Percentiles rank a stretch among this genome's conserved stretches.
These are phyloP conservation scores for Carcina quercana DNA, from an alignment of 2,888 invertebrate species.

Conservation along the genomic window DNA sequence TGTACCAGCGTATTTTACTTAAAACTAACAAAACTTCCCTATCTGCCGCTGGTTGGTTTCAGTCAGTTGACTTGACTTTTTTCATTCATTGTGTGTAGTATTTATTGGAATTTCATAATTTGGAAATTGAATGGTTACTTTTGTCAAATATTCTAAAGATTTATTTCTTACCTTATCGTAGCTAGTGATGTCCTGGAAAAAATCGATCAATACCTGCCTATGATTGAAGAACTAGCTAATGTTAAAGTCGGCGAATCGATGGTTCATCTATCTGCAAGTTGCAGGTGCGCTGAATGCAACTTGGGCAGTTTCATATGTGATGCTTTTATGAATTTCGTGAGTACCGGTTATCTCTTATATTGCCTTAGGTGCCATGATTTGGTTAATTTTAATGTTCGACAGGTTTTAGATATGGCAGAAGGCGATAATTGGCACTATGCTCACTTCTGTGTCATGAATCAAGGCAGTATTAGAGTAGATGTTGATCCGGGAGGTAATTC, in stretches of 20 bases:
- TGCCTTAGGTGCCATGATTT: too few relatives aligned
- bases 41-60: too few relatives aligned
- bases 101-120: too few relatives aligned
- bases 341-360: too few relatives aligned
- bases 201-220: conserved; percentile 74
- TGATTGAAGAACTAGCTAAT: conserved; percentile 70
- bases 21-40: too few relatives aligned
- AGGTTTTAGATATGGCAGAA: conserved; percentile 65
- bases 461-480: conserved; percentile 79
- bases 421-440: conserved; percentile 77
- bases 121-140: too few relatives aligned
- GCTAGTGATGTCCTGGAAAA: conserved; percentile 68
- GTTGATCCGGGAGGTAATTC: conserved; percentile 78
- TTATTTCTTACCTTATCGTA: conserved; percentile 22
- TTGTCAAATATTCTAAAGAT: too few relatives aligned
- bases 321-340: conserved; percentile 78
- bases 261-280: conserved; percentile 73
- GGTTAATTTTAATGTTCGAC: too few relatives aligned
- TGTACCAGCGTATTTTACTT: too few relatives aligned
- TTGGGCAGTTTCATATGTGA: conserved; percentile 84
- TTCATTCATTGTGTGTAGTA: too few relatives aligned
- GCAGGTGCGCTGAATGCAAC: conserved; percentile 79
- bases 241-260: conserved; percentile 73
- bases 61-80: too few relatives aligned
- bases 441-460: conserved; percentile 78